phyloP scores from a whole-genome alignment of 2,888 invertebrate species.

The Polyploca ridens region DNA sequence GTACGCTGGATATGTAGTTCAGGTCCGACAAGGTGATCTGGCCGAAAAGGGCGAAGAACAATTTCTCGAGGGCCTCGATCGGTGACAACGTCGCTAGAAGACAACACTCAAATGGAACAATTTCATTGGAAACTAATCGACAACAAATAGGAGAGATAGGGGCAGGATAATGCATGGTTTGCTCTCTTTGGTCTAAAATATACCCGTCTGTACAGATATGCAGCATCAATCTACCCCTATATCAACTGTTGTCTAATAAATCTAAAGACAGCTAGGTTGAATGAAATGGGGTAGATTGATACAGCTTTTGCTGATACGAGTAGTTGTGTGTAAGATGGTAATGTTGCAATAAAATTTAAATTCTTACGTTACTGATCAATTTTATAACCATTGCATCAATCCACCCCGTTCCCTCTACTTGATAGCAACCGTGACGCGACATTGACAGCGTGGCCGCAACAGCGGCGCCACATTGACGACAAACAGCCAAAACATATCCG shows the following conservation, averaged over 20 bases:
- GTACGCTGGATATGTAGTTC: slow-evolving; percentile 88
- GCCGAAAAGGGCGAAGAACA: slow-evolving; percentile 99
- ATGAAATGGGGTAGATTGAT: slow-evolving; percentile 71
- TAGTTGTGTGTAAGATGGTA: no score
- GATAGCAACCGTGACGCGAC: slow-evolving; percentile 65
- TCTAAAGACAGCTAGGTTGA: slow-evolving; percentile 63
- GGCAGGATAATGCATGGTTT: slow-evolving; percentile 64
- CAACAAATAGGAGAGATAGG: slow-evolving; percentile 41
- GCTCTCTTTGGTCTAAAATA: slow-evolving; percentile 12
- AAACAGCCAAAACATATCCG: slow-evolving; percentile 71
- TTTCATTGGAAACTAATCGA: slow-evolving; percentile 45
- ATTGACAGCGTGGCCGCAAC: slow-evolving; percentile 72
- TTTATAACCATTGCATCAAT: slow-evolving; percentile 61
- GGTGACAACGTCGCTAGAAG: slow-evolving; percentile 93
- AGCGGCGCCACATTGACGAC: slow-evolving; percentile 75
- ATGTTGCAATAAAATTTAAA: slow-evolving; percentile 21
- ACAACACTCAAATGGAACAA: slow-evolving; percentile 78
- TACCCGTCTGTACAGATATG: slow-evolving; percentile 15
- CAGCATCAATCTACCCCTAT: slow-evolving; percentile 65
- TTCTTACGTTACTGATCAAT: neutral
- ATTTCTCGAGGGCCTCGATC: slow-evolving; percentile 97
- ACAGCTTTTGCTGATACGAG: slow-evolving; percentile 22
- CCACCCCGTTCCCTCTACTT: slow-evolving; percentile 48
- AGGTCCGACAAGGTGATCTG: slow-evolving; percentile 94
- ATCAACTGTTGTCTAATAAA: slow-evolving; percentile 42